Percentiles rank a stretch among this genome's conserved stretches.
Evolutionary conservation across 2,113 vertebrate genomes (phyloP).

Genomic region (Eublepharis macularius): DNA sequence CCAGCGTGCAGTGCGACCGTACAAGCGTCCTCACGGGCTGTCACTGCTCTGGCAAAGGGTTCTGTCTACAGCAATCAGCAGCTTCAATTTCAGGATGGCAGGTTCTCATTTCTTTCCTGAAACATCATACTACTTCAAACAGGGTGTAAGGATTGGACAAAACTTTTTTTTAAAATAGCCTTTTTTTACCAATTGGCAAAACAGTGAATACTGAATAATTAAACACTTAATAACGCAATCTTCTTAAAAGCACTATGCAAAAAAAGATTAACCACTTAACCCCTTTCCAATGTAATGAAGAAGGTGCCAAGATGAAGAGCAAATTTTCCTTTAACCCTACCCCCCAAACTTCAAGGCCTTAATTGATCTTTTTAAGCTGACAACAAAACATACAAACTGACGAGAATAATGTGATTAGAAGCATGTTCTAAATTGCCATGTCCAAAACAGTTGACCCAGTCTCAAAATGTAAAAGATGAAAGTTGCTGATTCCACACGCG

Average conservation of each 20-base stretch:
- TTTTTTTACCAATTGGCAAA: conserved; percentile 64
- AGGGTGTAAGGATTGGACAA: conserved; percentile 58
- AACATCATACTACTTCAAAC: conserved; percentile 51
- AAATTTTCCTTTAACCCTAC: background rate
- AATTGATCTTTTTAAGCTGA: conserved; percentile 37
- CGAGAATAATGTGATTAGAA: background rate
- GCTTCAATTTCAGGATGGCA: conserved; percentile 52
- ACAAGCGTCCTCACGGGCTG: conserved; percentile 35
- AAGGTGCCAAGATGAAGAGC: conserved; percentile 47
- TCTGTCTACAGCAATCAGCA: conserved; percentile 46
- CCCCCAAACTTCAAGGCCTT: conserved; percentile 52
- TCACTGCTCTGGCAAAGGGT: conserved; percentile 49
- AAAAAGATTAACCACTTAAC: conserved; percentile 70
- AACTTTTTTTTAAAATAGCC: conserved; percentile 51
- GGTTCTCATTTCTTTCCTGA: conserved; percentile 52
- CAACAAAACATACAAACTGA: background rate
- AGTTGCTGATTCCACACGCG: no score
- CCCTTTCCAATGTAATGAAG: conserved; percentile 60
- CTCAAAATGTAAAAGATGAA: background rate
- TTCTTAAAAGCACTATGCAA: conserved; percentile 69
- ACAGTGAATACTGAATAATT: conserved; percentile 71
- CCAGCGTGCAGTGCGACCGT: conserved; percentile 41
- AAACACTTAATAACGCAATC: conserved; percentile 75
- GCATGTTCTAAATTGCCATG: background rate
- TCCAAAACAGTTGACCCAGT: background rate